These are phyloP conservation scores for Danio rerio DNA, from an alignment of 2,113 vertebrate species.

Conservation along the genomic window GRCz12tu NC_133189.1:12580001-12580500, in stretches of 20 bases:
- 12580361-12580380: conserved; percentile 67
- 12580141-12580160: neutral
- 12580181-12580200: neutral
- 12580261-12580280: conserved; percentile 77
- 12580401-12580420: conserved; percentile 79
- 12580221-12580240: conserved; percentile 74
- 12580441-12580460: conserved; percentile 75
- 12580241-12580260: conserved; percentile 70
- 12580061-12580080: neutral
- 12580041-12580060: conserved; percentile 51
- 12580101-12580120: neutral
- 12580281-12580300: conserved; percentile 60
- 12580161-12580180: too few species aligned
- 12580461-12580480: conserved; percentile 82
- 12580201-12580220: conserved; percentile 32
- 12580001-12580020: conserved; percentile 74
- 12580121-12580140: neutral
- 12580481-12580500: conserved; percentile 76
- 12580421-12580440: conserved; percentile 84
- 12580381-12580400: conserved; percentile 80
- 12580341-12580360: conserved; percentile 64
- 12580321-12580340: conserved; percentile 75
- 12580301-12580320: conserved; percentile 66
- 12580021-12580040: conserved; percentile 60
- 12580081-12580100: neutral